These are phyloP conservation scores for Hylaea fasciaria DNA, from an alignment of 2,888 invertebrate genomes.

Conservation along the genomic window DNA sequence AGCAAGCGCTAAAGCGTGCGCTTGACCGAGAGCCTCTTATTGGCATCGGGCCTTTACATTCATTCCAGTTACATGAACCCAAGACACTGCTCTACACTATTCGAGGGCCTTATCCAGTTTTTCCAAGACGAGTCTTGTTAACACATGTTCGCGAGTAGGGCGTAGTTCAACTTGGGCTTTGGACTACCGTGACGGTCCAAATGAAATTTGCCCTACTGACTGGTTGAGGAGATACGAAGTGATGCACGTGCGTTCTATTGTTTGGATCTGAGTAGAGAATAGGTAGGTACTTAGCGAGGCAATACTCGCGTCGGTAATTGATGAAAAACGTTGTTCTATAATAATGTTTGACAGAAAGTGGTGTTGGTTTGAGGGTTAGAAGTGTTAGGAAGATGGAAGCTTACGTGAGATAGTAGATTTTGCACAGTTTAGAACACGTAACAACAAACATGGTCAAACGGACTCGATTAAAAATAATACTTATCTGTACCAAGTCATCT, in stretches of 20 bases:
- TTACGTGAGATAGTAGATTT: too few relatives aligned
- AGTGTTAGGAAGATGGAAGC: too few relatives aligned
- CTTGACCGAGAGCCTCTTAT: too few relatives aligned
- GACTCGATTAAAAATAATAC: too few relatives aligned
- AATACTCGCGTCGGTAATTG: not conserved
- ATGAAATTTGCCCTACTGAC: slow-evolving; percentile 81
- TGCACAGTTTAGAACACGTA: too few relatives aligned
- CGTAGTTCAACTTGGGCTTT: slow-evolving; percentile 63
- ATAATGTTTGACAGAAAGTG: too few relatives aligned
- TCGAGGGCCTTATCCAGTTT: slow-evolving; percentile 71
- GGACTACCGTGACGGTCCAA: slow-evolving; percentile 65
- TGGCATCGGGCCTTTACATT: too few relatives aligned
- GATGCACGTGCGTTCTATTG: slow-evolving; percentile 46
- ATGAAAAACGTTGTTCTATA: too few relatives aligned
- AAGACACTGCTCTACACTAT: slow-evolving; percentile 9
- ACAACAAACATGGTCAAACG: too few relatives aligned
- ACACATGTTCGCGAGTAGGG: slow-evolving; percentile 76
- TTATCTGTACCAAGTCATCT: too few relatives aligned
- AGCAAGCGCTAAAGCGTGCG: too few relatives aligned
- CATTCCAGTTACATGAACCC: not conserved
- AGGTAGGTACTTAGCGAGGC: not conserved
- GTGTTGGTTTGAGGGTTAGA: too few relatives aligned
- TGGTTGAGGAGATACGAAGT: slow-evolving; percentile 58
- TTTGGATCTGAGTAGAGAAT: slow-evolving; percentile 33
- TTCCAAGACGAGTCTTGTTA: slow-evolving; percentile 80